A percentile compares a stretch with the other conserved stretches of the same genome.
These are phyloP conservation scores for Aplysia californica DNA, from an alignment of 1,140 invertebrate genomes.

Conservation along the genomic window DNA sequence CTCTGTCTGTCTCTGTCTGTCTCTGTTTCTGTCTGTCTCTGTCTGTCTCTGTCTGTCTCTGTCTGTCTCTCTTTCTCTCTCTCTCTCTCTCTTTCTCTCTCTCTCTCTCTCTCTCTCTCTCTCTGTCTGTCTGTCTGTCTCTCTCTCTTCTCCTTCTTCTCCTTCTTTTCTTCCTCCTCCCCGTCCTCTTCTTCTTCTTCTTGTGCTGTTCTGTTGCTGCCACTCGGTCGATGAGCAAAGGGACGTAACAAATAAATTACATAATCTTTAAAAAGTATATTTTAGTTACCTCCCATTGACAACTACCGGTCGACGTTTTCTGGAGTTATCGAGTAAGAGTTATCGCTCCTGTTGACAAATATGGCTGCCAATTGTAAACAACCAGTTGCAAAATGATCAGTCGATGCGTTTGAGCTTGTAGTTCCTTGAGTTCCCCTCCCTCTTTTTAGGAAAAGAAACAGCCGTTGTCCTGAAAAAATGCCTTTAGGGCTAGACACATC, in stretches of 20 bases:
- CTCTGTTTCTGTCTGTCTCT: constrained; percentile 15
- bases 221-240: not conserved
- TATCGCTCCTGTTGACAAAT: constrained; percentile 6
- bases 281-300: no score
- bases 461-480: constrained; percentile 13
- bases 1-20: not conserved
- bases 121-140: not conserved
- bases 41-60: not conserved
- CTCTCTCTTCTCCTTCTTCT: constrained; percentile 23
- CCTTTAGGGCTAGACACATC: constrained; percentile 15
- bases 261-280: no score
- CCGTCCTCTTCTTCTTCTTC: constrained; percentile 25
- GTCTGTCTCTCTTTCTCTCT: not conserved
- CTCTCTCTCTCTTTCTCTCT: not conserved
- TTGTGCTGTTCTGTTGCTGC: not conserved
- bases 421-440: not conserved
- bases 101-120: constrained; percentile 22
- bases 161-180: constrained; percentile 17
- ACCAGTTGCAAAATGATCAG: not conserved
- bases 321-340: not conserved
- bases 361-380: constrained; percentile 24
- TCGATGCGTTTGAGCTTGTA: not conserved
- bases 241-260: not conserved
- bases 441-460: not conserved
- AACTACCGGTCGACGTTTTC: no score